These are phyloP conservation scores for Metridium senile DNA, from an alignment of 92 coral and sea anemone genomes.

Conservation along the genomic window DNA sequence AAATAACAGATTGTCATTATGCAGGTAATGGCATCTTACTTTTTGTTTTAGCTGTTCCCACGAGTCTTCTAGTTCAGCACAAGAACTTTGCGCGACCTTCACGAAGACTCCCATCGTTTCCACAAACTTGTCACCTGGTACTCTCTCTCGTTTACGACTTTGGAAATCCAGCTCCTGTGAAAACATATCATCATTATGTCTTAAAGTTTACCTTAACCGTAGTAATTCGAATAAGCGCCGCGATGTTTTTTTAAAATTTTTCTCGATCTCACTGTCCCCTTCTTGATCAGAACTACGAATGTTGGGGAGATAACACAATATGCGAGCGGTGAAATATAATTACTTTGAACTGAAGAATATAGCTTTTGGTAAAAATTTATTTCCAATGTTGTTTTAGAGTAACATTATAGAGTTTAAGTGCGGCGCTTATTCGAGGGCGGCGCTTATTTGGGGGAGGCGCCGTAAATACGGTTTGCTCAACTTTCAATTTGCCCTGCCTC, in stretches of 20 bases:
- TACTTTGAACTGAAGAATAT: no score
- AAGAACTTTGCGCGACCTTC: conserved; percentile 81
- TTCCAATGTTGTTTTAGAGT: no score
- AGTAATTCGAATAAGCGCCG: no score
- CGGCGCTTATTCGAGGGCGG: conserved; percentile 63
- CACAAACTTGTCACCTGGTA: conserved; percentile 78
- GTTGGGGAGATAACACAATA: no score
- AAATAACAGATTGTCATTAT: no score
- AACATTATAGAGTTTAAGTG: conserved; percentile 8
- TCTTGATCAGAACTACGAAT: no score
- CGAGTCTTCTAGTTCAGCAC: conserved; percentile 83
- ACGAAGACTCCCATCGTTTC: conserved; percentile 83
- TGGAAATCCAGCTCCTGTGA: conserved; percentile 91
- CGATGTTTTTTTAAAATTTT: no score
- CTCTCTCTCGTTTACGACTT: conserved; percentile 73
- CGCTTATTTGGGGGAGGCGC: conserved; percentile 45
- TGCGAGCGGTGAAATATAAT: no score
- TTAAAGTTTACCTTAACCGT: background rate
- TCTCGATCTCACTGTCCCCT: no score
- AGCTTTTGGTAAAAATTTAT: no score
- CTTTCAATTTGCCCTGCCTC: no score
- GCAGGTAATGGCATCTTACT: conserved; percentile 54
- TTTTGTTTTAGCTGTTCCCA: conserved; percentile 96
- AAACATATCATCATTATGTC: background rate
- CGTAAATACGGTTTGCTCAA: no score